phyloP scores from a whole-genome alignment of 2,113 vertebrate species.

The Calyptomena viridis region DNA sequence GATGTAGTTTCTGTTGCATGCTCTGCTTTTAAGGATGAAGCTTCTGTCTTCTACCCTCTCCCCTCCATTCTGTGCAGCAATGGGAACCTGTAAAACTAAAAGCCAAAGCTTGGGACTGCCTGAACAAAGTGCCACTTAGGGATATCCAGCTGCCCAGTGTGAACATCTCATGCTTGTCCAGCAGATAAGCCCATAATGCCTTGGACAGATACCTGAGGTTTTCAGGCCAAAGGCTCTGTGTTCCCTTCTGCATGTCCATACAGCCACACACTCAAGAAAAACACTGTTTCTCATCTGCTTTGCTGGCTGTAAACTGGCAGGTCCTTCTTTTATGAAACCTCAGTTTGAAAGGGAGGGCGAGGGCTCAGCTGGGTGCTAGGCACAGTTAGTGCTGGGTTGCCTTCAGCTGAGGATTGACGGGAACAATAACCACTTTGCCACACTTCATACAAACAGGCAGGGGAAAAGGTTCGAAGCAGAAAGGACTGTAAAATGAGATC shows the following conservation, averaged over 20 bases:
- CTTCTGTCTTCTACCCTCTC: background rate
- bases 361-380: background rate
- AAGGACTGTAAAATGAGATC: slow-evolving; percentile 15
- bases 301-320: background rate
- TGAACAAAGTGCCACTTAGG: background rate
- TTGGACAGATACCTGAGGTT: background rate
- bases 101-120: background rate
- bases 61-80: background rate
- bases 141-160: background rate
- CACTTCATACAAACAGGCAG: background rate
- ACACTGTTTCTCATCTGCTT: background rate
- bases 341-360: background rate
- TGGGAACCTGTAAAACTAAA: background rate
- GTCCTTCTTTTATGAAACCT: background rate
- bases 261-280: background rate
- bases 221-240: background rate
- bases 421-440: background rate
- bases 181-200: background rate
- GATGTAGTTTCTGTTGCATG: background rate
- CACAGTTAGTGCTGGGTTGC: background rate
- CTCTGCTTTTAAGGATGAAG: background rate
- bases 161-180: background rate
- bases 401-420: background rate
- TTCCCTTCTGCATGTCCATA: rapidly evolving
- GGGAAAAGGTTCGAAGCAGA: background rate